A percentile compares a stretch with the other conserved stretches of the same genome.
Conservation (phyloP, 2,888 invertebrate genomes). For the Nomada flava region DNA sequence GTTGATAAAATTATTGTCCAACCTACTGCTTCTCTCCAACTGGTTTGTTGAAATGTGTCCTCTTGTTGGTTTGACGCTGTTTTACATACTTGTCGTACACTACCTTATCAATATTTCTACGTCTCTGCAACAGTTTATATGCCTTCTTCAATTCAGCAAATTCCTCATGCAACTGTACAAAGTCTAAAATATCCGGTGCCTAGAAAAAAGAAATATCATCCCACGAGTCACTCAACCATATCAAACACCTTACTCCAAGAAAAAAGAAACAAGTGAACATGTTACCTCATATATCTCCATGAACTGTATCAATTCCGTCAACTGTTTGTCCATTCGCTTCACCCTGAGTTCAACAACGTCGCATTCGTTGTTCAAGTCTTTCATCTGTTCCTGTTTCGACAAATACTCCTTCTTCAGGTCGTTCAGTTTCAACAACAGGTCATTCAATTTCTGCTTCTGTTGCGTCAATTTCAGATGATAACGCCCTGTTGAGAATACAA, state of each 20-base stretch:
- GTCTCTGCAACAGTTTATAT: slow-evolving; percentile 81
- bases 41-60: background rate
- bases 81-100: slow-evolving; percentile 27
- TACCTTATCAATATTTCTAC: slow-evolving; percentile 69
- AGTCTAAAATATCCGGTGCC: slow-evolving; percentile 87
- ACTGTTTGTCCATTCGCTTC: slow-evolving; percentile 81
- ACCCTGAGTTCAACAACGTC: slow-evolving; percentile 83
- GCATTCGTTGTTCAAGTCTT: slow-evolving; percentile 84
- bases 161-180: slow-evolving; percentile 85
- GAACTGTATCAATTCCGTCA: slow-evolving; percentile 65
- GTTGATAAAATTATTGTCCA: background rate
- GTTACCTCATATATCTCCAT: slow-evolving; percentile 45
- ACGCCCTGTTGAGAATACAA: slow-evolving; percentile 65
- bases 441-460: slow-evolving; percentile 86
- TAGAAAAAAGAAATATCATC: slow-evolving; percentile 43
- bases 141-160: slow-evolving; percentile 84
- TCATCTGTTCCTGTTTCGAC: slow-evolving; percentile 83
- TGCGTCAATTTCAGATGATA: slow-evolving; percentile 86
- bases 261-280: background rate
- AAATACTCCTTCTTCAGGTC: slow-evolving; percentile 84
- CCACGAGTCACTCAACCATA: background rate
- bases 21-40: background rate
- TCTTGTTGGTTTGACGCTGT: background rate
- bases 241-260: background rate
- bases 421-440: slow-evolving; percentile 84